phyloP scores from a whole-genome alignment of 2,113 vertebrate genomes.

The Sphyrna mokarran region DNA sequence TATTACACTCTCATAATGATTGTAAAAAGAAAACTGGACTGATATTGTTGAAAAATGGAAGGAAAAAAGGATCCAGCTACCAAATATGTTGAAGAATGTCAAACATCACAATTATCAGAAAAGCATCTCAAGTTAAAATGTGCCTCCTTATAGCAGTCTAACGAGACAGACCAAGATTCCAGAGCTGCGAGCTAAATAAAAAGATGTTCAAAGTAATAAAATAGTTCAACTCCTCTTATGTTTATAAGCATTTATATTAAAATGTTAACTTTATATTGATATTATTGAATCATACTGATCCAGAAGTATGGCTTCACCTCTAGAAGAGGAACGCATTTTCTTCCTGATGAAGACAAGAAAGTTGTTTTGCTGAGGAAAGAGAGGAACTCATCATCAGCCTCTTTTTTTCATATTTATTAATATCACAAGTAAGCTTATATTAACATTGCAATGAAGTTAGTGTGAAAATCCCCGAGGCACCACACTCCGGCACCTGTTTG shows the following conservation, averaged over 20 bases:
- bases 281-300: neutral
- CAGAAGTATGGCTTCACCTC: neutral
- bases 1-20: neutral
- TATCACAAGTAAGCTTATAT: too few species aligned
- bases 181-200: neutral
- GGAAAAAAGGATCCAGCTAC: neutral
- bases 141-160: neutral
- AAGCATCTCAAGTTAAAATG: neutral
- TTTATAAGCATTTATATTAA: neutral
- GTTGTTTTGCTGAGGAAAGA: neutral
- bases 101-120: neutral
- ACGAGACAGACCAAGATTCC: neutral
- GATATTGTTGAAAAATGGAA: neutral
- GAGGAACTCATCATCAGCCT: neutral
- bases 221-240: neutral
- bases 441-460: too few species aligned
- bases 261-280: neutral
- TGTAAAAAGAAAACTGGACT: neutral
- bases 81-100: neutral
- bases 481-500: too few species aligned
- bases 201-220: neutral
- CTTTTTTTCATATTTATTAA: neutral
- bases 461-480: too few species aligned
- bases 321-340: neutral
- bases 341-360: neutral